Base-by-base conservation (phyloP, 2,888 invertebrate species). In the Oxycera nigricornis region DNA sequence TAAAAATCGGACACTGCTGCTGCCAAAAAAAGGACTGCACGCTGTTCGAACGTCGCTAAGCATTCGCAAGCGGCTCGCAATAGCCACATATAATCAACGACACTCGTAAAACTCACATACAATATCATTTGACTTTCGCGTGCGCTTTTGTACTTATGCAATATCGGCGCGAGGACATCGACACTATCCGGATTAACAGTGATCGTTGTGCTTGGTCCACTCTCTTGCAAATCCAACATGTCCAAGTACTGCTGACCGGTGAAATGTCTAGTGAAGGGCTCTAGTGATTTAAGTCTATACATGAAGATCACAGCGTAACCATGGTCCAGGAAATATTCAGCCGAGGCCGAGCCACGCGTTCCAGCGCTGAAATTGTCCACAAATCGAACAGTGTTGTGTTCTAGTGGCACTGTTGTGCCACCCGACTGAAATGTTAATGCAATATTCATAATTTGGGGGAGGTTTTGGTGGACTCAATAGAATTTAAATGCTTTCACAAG, bases 1-100 rank as follows among this genome's bases (percentile, higher is more conserved):
- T 98, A 98, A 88, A 99, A 99, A 87, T 99, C 99, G 0, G 98
- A 97, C 0, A 98, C 99, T 2, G 99, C 99, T 1, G 99, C 99
- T 20, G 98, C 98, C 73, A 99, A 88, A 84, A 96, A 99, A n/a
- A 99, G 86, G 79, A 97, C 84, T 0, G 94, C 94, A 31, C 88
- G 87, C 0, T 89, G 83, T 6, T 91, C 91, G 62, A 92, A 87
- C 57, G 87, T 84, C 11, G 91, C 89, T 75, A 98, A 87, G 78
- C 91, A 90, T 84, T 93, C 92, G 81, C 95, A 93, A 22, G 92
- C 91, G 14, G 93, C 94, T 77, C 94, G 88, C 78, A 98, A 85
- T 76, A 96, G 87, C 94, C 96, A 95, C 83, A 98, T 91, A 86
- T 98, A 98, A 81, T 98, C 97, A 0, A 93, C 90, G 14, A 98